These are phyloP conservation scores for Zoanthus sociatus DNA, from an alignment of 92 coral and sea anemone species.

Conservation along the genomic window DNA sequence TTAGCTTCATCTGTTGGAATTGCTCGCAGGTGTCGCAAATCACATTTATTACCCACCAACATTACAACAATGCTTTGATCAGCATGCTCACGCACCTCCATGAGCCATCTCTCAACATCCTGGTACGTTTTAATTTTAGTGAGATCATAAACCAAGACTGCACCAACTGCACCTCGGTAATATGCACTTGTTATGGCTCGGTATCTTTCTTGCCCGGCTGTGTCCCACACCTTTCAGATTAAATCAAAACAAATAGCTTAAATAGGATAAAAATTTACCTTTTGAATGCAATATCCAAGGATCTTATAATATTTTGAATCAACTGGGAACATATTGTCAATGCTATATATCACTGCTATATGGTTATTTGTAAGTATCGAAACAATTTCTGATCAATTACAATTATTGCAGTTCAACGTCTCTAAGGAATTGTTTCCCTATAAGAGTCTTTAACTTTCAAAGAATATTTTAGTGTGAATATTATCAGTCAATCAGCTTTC, in stretches of 20 bases:
- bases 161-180: slow-evolving; percentile 99
- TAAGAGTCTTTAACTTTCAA: too few species aligned
- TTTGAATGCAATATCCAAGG: background rate
- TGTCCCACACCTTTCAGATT: slow-evolving; percentile 90
- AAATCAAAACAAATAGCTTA: too few species aligned
- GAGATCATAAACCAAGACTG: slow-evolving; percentile 92
- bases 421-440: too few species aligned
- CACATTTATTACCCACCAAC: slow-evolving; percentile 98
- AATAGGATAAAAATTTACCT: background rate
- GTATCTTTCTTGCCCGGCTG: slow-evolving; percentile 98
- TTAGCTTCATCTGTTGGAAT: slow-evolving; percentile 89
- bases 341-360: too few species aligned
- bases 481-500: too few species aligned
- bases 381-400: too few species aligned
- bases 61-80: slow-evolving; percentile 93
- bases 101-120: slow-evolving; percentile 92
- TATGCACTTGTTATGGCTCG: slow-evolving; percentile 99
- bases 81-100: slow-evolving; percentile 97
- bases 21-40: slow-evolving; percentile 95
- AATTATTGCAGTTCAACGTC: too few species aligned
- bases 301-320: too few species aligned
- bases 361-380: too few species aligned
- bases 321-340: too few species aligned
- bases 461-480: too few species aligned
- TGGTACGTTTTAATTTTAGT: slow-evolving; percentile 96